Evolutionary conservation across 1,140 invertebrate genomes (phyloP), one percentile per base, ranked within the genome.

Genomic region (Octopus sinensis): DNA sequence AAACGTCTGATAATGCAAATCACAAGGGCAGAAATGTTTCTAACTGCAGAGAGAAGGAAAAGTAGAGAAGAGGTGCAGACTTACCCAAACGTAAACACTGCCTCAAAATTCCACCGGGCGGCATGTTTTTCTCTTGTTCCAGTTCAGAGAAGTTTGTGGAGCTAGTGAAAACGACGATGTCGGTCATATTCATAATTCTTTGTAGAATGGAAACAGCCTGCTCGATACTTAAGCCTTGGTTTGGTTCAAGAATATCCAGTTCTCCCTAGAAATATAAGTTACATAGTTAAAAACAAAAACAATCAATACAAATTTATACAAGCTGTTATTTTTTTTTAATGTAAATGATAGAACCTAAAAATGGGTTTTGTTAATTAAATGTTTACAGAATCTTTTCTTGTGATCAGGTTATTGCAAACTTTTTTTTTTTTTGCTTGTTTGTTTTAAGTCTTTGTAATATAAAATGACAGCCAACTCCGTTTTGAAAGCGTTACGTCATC

Each of bases 81-180:
- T 92, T 92, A 97, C 97, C 93, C 53, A 99, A 92, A 91, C 98
- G 92, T 53, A 99, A 92, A 91, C 97, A 98, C 91, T 99, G 98
- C 82, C 98, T 91, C 13, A 99, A 91, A 84, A 99, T 99, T 71
- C 98, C 98, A 53, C 98, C 98, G 87, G 95, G 96, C n/a, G 97
- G 98, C 97, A 99, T 99, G 89, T 99, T 99, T 92, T 99, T 99
- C 90, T 99, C 98, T 0, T 97, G 96, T 91, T 99, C 98, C 54
- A 99, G 91, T 92, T 99, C 98, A 79, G 95, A 95, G 89, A 99
- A 99, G 92, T 98, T 99, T 62, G 98, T 93, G 9, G 96, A 97
- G 87, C 96, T 98, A 78, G 97, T 97, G 92, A 99, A 99, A 83
- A 99, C 97, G 71, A 99, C 93, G 30, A 99, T 96, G 90, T 99